Percentiles rank a stretch among this genome's conserved stretches.
phyloP scores from a whole-genome alignment of 1,140 invertebrate species.

The Ceratina australensis region DNA sequence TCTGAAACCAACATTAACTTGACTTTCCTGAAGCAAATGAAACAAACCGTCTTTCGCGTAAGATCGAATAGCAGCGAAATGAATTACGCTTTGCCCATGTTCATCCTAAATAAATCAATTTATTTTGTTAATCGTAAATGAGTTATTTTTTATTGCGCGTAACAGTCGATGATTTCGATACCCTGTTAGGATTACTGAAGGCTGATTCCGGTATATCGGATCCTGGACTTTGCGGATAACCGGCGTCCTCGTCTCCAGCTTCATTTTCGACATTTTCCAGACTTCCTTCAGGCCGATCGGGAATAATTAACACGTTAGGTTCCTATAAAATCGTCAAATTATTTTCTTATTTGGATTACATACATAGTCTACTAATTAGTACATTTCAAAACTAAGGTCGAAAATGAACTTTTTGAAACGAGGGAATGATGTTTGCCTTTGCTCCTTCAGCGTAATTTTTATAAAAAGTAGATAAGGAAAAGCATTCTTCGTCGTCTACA shows the following conservation, averaged over 20 bases:
- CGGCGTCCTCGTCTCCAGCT: slow-evolving; percentile 68
- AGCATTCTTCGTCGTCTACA: too few species aligned
- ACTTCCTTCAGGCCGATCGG: slow-evolving; percentile 71
- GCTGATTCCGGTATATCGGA: slow-evolving; percentile 81
- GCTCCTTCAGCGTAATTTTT: too few species aligned
- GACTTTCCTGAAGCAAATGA: slow-evolving; percentile 87
- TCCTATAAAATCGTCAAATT: slow-evolving; percentile 69
- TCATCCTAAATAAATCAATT: slow-evolving; percentile 84
- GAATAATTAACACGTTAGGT: slow-evolving; percentile 78
- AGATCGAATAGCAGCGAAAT: slow-evolving; percentile 89
- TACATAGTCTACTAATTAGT: too few species aligned
- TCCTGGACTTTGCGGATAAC: slow-evolving; percentile 69
- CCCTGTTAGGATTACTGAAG: slow-evolving; percentile 82
- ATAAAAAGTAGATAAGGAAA: too few species aligned
- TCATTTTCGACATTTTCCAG: slow-evolving; percentile 55
- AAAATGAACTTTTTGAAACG: too few species aligned
- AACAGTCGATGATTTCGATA: slow-evolving; percentile 67
- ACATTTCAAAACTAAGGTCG: too few species aligned
- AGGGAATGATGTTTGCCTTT: too few species aligned
- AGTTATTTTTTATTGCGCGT: not conserved
- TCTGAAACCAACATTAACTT: slow-evolving; percentile 87
- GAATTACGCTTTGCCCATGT: slow-evolving; percentile 92
- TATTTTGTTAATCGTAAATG: not conserved
- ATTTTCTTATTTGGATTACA: not conserved
- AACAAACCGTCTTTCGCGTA: slow-evolving; percentile 88